phyloP scores from a whole-genome alignment of 2,113 vertebrate species.

The Amia ocellicauda region DNA sequence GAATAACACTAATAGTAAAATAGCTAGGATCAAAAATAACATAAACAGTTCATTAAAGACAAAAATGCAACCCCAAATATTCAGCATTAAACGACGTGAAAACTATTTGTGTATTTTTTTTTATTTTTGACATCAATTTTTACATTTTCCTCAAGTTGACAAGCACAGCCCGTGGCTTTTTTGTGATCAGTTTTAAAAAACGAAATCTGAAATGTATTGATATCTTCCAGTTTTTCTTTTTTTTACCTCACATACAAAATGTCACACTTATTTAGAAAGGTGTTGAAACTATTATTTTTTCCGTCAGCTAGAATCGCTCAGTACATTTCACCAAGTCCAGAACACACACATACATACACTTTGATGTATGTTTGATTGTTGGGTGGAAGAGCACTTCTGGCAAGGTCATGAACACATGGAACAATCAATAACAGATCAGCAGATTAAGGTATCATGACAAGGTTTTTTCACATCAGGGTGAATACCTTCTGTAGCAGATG shows the following conservation, averaged over 20 bases:
- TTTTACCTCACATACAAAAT: slow-evolving; percentile 38
- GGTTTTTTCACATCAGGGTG: slow-evolving; percentile 42
- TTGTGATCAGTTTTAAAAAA: too few species aligned
- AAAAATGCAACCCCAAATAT: too few species aligned
- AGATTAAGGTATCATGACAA: slow-evolving; percentile 60
- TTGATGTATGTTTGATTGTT: slow-evolving; percentile 60
- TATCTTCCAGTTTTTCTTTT: background rate
- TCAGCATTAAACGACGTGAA: too few species aligned
- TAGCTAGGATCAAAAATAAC: too few species aligned
- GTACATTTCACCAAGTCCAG: slow-evolving; percentile 23
- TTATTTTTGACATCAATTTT: too few species aligned
- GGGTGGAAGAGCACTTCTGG: slow-evolving; percentile 58
- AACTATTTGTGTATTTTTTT: too few species aligned
- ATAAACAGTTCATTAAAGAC: too few species aligned
- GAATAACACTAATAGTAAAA: too few species aligned
- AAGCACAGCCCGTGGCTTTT: too few species aligned
- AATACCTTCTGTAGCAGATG: slow-evolving; percentile 43
- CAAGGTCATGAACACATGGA: slow-evolving; percentile 54
- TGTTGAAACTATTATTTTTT: slow-evolving; percentile 47
- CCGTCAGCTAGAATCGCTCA: slow-evolving; percentile 43
- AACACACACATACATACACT: slow-evolving; percentile 30
- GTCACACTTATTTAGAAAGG: slow-evolving; percentile 50
- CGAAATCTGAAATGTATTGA: too few species aligned
- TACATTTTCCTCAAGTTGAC: too few species aligned
- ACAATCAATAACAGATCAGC: slow-evolving; percentile 64